Conservation (phyloP, 2,888 invertebrate species). For the Eurytoma adleriae region DNA sequence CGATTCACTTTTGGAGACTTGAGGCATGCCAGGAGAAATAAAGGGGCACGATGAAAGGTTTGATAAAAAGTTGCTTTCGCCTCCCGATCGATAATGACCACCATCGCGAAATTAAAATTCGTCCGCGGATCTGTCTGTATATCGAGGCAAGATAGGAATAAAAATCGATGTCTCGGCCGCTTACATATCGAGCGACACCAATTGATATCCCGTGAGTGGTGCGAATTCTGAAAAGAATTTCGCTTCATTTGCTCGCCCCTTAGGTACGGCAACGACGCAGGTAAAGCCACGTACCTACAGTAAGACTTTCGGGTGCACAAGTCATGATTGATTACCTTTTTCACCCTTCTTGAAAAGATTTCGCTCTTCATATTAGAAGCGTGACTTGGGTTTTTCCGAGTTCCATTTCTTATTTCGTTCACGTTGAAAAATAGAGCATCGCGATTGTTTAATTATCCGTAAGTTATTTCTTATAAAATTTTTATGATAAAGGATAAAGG, state of each 20-base stretch:
- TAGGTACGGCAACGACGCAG: background rate
- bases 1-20: too few relatives aligned
- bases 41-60: too few relatives aligned
- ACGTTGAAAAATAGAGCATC: background rate
- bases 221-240: background rate
- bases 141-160: too few relatives aligned
- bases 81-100: too few relatives aligned
- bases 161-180: too few relatives aligned
- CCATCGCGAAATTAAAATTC: too few relatives aligned
- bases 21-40: too few relatives aligned
- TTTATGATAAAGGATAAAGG: too few relatives aligned
- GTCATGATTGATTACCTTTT: slow-evolving; percentile 12
- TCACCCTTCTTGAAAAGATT: background rate
- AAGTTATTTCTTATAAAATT: too few relatives aligned
- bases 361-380: background rate
- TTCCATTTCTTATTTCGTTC: background rate
- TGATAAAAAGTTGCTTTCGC: too few relatives aligned
- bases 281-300: background rate
- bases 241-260: background rate
- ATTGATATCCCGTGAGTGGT: too few relatives aligned
- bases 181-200: background rate
- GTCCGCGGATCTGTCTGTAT: too few relatives aligned
- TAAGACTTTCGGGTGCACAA: background rate
- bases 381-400: background rate
- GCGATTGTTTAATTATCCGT: background rate